Evolutionary conservation across 2,888 invertebrate genomes (phyloP).

Genomic region (Adela reaumurella): DNA sequence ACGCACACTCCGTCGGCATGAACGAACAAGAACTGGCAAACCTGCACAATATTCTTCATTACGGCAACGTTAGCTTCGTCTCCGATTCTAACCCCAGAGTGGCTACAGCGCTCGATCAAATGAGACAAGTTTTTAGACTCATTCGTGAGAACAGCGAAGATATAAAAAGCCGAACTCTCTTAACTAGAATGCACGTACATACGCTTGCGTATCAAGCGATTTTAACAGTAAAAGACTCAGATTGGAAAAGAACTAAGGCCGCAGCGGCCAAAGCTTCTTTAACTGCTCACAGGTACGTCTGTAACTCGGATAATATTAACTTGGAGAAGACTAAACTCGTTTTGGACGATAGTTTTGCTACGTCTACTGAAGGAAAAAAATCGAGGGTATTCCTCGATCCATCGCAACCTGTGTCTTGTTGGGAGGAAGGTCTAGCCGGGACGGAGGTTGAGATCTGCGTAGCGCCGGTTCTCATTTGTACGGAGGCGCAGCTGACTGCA

Average conservation of each 20-base stretch:
- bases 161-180: conserved; percentile 44
- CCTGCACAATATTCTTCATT: conserved; percentile 64
- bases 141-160: conserved; percentile 40
- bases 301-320: conserved; percentile 61
- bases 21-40: conserved; percentile 85
- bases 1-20: conserved; percentile 81
- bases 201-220: conserved; percentile 86
- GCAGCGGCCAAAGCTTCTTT: conserved; percentile 81
- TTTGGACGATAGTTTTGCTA: conserved; percentile 80
- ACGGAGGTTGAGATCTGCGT: conserved; percentile 67
- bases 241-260: conserved; percentile 74
- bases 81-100: conserved; percentile 77
- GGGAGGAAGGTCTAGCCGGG: conserved; percentile 63
- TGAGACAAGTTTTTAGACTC: conserved; percentile 64
- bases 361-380: conserved; percentile 54
- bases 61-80: conserved; percentile 68
- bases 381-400: conserved; percentile 64
- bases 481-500: conserved; percentile 74
- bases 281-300: conserved; percentile 80
- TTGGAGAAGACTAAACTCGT: conserved; percentile 54
- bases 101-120: conserved; percentile 76
- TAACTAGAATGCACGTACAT: conserved; percentile 79
- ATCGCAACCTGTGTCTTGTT: conserved; percentile 75
- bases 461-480: conserved; percentile 81
- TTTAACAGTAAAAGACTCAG: conserved; percentile 61